Conservation (phyloP, 2,888 invertebrate species). For the Autographa gamma region DNA sequence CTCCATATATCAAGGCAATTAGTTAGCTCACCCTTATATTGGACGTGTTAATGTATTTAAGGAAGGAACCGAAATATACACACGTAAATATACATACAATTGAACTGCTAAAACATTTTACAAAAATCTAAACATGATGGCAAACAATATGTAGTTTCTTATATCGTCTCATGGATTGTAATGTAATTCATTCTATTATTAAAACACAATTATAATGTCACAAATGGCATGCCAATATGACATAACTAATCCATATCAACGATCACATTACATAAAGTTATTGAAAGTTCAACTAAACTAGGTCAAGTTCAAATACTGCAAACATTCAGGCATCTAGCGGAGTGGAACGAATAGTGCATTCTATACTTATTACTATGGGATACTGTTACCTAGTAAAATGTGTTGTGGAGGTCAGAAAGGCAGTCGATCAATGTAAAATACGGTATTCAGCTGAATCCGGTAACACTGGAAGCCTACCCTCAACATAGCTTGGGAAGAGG, state of each 20-base stretch:
- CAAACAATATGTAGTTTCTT: too few species aligned
- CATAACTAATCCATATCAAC: not conserved
- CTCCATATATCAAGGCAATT: not conserved
- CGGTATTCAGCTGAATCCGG: too few species aligned
- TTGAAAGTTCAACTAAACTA: constrained; percentile 24
- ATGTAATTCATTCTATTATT: too few species aligned
- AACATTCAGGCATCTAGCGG: not conserved
- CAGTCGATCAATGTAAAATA: too few species aligned
- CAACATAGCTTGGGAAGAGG: too few species aligned
- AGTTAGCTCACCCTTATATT: not conserved
- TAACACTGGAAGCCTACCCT: too few species aligned
- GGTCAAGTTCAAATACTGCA: constrained; percentile 30
- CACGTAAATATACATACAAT: not conserved
- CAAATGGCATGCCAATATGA: not conserved
- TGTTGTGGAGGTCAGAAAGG: too few species aligned
- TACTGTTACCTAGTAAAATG: too few species aligned
- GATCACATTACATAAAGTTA: constrained; percentile 15
- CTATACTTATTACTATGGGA: not conserved
- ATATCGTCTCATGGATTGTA: too few species aligned
- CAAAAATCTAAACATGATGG: too few species aligned
- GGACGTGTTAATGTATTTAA: not conserved
- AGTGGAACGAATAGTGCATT: not conserved
- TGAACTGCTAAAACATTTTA: too few species aligned
- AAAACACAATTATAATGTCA: not conserved
- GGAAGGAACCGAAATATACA: not conserved